Base-by-base conservation (phyloP, 2,888 invertebrate genomes). In the Amblyteles armatorius region DNA sequence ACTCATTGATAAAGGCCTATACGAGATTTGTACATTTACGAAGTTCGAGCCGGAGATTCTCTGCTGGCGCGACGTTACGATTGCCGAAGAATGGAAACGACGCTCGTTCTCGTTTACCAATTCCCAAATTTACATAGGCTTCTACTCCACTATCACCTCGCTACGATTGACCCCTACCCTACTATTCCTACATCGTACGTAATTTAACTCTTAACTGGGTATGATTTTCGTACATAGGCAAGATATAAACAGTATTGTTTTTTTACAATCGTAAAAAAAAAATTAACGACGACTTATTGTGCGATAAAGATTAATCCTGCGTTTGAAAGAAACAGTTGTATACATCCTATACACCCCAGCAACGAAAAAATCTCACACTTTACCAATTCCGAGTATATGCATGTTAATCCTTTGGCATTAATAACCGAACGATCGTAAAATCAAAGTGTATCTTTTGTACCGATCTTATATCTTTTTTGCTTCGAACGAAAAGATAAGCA, bases 1-100 rank as follows among this genome's bases (percentile, higher is more conserved):
- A 33, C 36, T 77, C 85, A 76, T 40, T 68, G 79, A 60, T 68
- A 79, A 82, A 85, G 82, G 82, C 82, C 85, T 76, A 79, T 79
- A 77, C 52, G 77, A 82, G 79, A 82, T 85, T 85, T 85, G 85
- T 85, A 85, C 85, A 85, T 79, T 83, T 76, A 44, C 26, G 16
- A 29, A 33, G n/a, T 52, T 76, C 65, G 65, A 33, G 50, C 33
- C 33, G 50, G 16, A 65, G 22, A n/a, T 48, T 60, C 29, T 13
- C n/a, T 9, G 67, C 44, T 57, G 36, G 48, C 13, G 33, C 40
- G 29, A 55, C 44, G 57, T 74, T 40, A 63, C 55, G 2, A 36
- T 57, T 11, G 19, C 44, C 33, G 29, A 69, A 57, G 50, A 50
- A 67, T 48, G 36, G 22, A 72, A 65, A 72, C 29, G 57, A 55